Percentiles rank a stretch among this genome's conserved stretches.
phyloP scores from a whole-genome alignment of 2,113 vertebrate species.

The Cercocebus atys region DNA sequence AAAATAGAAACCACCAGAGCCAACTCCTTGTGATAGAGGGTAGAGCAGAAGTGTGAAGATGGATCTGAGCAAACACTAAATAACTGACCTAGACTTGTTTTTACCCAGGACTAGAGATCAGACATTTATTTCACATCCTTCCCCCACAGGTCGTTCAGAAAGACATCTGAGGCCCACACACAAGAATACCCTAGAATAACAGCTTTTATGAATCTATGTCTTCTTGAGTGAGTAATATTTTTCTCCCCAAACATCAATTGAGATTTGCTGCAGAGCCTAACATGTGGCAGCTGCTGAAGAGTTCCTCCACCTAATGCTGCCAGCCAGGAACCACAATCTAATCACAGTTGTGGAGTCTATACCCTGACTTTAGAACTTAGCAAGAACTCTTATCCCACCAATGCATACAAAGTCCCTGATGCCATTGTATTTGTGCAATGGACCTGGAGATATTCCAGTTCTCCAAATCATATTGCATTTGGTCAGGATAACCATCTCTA shows the following conservation, averaged over 20 bases:
- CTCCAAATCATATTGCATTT: not conserved
- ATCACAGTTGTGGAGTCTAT: not conserved
- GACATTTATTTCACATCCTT: not conserved
- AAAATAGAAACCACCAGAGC: not conserved
- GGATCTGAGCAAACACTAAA: not conserved
- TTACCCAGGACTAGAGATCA: not conserved
- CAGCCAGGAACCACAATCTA: not conserved
- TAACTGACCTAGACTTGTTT: not conserved
- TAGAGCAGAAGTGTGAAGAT: not conserved
- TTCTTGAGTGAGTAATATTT: not conserved
- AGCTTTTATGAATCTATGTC: not conserved
- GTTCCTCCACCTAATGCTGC: not conserved
- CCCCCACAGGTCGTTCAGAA: not conserved
- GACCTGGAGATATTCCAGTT: not conserved
- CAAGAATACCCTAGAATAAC: not conserved
- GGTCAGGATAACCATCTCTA: not conserved
- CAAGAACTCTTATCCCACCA: not conserved
- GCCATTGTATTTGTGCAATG: not conserved
- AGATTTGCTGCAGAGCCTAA: not conserved
- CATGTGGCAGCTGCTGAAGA: not conserved
- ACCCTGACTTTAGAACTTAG: not conserved
- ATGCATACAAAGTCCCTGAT: not conserved
- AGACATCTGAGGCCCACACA: not conserved
- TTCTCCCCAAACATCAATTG: not conserved
- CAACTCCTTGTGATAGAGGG: not conserved